These are phyloP conservation scores for Cryptotis parvus DNA, from an alignment of 2,113 vertebrate genomes.

Conservation along the genomic window DNA sequence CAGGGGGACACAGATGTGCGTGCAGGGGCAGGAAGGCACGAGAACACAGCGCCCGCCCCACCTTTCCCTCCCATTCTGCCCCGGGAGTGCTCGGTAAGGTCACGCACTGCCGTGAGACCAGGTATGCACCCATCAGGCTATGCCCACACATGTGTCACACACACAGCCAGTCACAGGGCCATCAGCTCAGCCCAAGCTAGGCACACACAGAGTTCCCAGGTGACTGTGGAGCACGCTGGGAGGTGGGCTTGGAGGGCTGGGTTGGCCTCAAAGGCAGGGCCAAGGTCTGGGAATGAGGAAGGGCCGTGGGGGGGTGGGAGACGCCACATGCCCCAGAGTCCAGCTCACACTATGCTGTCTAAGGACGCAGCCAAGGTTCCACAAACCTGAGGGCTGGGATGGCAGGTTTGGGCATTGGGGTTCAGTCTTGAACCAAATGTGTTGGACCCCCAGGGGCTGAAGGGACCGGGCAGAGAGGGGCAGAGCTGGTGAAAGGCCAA, in stretches of 20 bases:
- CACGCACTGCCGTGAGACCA: neutral
- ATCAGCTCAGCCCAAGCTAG: too few species aligned
- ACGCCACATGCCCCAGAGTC: neutral
- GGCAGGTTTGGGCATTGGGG: neutral
- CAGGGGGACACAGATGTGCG: neutral
- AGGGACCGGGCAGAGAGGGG: too few species aligned
- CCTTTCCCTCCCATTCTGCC: neutral
- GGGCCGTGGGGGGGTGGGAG: neutral
- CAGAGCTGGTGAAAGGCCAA: neutral
- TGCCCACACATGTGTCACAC: neutral
- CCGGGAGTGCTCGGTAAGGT: neutral
- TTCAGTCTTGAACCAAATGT: neutral
- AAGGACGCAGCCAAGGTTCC: neutral
- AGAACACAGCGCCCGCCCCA: neutral
- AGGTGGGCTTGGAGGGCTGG: neutral
- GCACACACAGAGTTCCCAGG: too few species aligned
- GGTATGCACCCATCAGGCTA: neutral
- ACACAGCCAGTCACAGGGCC: neutral
- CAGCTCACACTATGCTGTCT: neutral
- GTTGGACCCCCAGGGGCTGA: neutral
- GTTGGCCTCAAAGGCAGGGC: neutral
- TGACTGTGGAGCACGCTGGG: neutral
- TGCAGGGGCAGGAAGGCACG: neutral
- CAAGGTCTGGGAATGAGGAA: neutral
- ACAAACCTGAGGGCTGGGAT: neutral